Base-by-base conservation (phyloP, 2,888 invertebrate species). In the Eupithecia vulgata region DNA sequence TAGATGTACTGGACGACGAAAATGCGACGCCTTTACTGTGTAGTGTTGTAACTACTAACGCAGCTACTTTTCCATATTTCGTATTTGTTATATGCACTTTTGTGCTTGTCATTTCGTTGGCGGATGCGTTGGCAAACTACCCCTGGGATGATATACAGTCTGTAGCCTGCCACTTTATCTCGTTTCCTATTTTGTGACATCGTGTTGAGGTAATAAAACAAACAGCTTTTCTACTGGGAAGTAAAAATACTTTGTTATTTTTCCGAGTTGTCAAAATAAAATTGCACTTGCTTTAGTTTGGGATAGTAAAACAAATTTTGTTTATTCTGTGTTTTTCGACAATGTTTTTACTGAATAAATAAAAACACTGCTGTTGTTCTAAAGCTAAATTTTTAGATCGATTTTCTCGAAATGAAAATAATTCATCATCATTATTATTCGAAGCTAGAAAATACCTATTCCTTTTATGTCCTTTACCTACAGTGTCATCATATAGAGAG, bases 141-240 rank as follows among this genome's bases (percentile, higher is more conserved):
- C 52, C 52, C 52, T 52, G 52, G 52, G 52, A 52, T 21, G 21
- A 21, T 52, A 52, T 52, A 52, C 52, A 10, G 52, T n/a, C 52
- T 52, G 52, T 10, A 52, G 21, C 3, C 21, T 52, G 52, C 21
- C n/a, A 52, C 3, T 52, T 52, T 52, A 35, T 57, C 57, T 57
- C 6, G 7, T 37, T 67, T 67, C 2, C 15, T 52, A 37, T n/a
- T 21, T 52, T 21, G 52, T 52, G 21, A 21, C 21, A 21, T 52
- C 52, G 52, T 52, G 52, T 52, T 21, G 52, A 52, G 21, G n/a
- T 21, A 10, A 21, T 52, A 21, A 52, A 52, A 52, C 21, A 52
- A 52, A 21, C 52, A 52, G 52, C 52, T 52, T 52, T 52, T 21
- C 52, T 52, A 52, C 52, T 52, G 21, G 21, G 52, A 52, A 52